Conservation (phyloP, 1,140 invertebrate species). For the Papilio polytes region DNA sequence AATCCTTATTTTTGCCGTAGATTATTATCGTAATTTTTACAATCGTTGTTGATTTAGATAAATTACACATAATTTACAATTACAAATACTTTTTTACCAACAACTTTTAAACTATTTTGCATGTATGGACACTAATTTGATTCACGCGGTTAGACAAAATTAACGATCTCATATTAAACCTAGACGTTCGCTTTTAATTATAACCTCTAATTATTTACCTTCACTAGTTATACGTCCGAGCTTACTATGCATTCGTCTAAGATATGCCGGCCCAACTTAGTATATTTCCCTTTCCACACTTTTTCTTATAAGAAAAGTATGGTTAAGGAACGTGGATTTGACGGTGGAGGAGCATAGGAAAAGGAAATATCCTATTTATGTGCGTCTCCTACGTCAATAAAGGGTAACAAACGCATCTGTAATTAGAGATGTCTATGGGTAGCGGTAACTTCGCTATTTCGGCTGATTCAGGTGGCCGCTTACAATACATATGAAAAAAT, state of each 20-base stretch:
- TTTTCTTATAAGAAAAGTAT: too few relatives aligned
- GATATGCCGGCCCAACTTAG: neutral
- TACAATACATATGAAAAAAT: too few relatives aligned
- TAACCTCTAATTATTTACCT: constrained; percentile 20
- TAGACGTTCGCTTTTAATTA: constrained; percentile 34
- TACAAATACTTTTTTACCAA: neutral
- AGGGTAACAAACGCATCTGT: too few relatives aligned
- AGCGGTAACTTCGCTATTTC: too few relatives aligned
- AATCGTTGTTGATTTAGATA: neutral
- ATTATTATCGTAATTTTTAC: neutral
- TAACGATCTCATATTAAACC: constrained; percentile 22
- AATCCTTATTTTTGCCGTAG: too few relatives aligned
- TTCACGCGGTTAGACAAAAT: constrained; percentile 21
- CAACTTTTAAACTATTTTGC: neutral
- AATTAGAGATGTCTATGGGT: too few relatives aligned
- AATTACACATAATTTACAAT: neutral
- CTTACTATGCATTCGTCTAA: neutral
- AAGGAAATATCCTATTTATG: too few relatives aligned
- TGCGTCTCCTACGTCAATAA: too few relatives aligned
- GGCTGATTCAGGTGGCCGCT: too few relatives aligned
- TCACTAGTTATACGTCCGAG: neutral
- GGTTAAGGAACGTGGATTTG: too few relatives aligned
- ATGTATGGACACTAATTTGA: constrained; percentile 11
- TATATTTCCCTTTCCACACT: too few relatives aligned
- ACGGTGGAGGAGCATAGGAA: too few relatives aligned